These are phyloP conservation scores for Balanococcus diminutus DNA, from an alignment of 2,888 invertebrate species.

Conservation along the genomic window DNA sequence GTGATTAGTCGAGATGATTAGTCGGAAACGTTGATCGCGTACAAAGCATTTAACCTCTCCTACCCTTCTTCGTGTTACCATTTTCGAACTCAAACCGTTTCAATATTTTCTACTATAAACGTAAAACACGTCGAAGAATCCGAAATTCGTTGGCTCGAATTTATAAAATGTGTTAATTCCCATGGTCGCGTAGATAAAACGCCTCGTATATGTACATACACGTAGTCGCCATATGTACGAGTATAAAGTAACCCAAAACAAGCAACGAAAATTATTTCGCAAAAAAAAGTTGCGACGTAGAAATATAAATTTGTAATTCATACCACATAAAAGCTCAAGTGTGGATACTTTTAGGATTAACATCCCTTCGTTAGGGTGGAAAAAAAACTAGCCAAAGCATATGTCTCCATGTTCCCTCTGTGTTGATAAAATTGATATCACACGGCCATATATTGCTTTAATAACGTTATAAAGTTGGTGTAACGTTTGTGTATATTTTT, in stretches of 20 bases:
- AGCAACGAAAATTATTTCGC: constrained; percentile 28
- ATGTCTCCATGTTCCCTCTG: constrained; percentile 11
- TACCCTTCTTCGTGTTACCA: neutral
- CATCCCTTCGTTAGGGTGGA: constrained; percentile 19
- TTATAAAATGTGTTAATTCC: neutral
- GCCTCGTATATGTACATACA: neutral
- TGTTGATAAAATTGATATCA: constrained; percentile 41
- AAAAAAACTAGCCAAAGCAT: constrained; percentile 21
- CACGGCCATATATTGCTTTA: neutral
- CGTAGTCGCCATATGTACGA: neutral
- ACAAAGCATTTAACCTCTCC: neutral
- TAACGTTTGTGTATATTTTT: neutral
- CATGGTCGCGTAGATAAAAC: neutral
- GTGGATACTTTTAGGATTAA: constrained; percentile 37
- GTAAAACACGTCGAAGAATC: neutral
- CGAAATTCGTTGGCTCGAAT: neutral
- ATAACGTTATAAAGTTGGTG: neutral
- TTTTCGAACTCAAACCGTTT: neutral
- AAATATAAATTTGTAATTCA: constrained; percentile 35
- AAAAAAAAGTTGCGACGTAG: constrained; percentile 7
- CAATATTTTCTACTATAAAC: neutral
- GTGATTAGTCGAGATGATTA: neutral
- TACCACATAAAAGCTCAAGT: constrained; percentile 31
- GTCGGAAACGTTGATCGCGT: neutral
- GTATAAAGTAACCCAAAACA: constrained; percentile 8